Conservation (phyloP, 2,797 vertebrate genomes). For the Dicrostonyx torquatus region DNA sequence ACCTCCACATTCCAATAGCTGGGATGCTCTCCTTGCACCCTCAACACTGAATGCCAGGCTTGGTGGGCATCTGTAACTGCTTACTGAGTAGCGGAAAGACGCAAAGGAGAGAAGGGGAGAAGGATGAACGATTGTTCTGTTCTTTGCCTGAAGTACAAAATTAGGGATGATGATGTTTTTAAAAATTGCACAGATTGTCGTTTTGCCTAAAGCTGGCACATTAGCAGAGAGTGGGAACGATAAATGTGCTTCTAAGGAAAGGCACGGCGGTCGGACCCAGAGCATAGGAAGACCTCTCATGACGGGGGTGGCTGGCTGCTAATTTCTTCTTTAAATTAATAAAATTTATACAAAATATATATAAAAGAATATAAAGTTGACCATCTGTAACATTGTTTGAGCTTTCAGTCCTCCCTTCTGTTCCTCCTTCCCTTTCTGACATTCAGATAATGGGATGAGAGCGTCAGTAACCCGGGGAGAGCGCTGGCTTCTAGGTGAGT, state of each 20-base stretch:
- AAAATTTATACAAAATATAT: constrained; percentile 46
- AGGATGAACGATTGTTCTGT: background rate
- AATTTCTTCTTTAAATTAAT: constrained; percentile 32
- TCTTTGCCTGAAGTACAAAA: constrained; percentile 61
- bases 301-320: no score
- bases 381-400: constrained; percentile 17
- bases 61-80: background rate
- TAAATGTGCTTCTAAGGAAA: constrained; percentile 61
- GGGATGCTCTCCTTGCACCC: background rate
- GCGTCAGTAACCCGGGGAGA: constrained; percentile 1
- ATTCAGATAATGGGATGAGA: constrained; percentile 37
- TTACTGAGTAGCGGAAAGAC: background rate
- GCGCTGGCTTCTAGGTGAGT: constrained; percentile 10
- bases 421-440: background rate
- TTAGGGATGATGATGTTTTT: constrained; percentile 35
- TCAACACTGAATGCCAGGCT: background rate
- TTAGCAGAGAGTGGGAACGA: constrained; percentile 33
- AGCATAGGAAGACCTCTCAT: background rate
- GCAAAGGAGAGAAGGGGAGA: background rate
- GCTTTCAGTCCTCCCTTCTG: background rate
- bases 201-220: constrained; percentile 54
- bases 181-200: constrained; percentile 44
- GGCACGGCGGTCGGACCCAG: constrained; percentile 22
- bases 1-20: background rate
- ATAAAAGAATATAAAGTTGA: constrained; percentile 28